Base-by-base conservation (phyloP, 1,140 invertebrate species). In the Euborellia annulipes region DNA sequence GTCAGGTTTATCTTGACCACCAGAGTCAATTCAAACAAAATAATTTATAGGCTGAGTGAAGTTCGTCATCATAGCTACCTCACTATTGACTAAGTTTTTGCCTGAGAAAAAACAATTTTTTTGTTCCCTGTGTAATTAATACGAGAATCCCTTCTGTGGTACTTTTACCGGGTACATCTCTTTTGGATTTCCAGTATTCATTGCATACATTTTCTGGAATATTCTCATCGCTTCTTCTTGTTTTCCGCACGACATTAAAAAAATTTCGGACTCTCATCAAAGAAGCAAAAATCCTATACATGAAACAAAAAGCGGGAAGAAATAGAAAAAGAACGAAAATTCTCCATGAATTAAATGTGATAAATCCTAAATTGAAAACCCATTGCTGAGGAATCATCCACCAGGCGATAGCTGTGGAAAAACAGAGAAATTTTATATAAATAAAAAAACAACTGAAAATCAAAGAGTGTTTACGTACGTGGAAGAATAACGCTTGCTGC, bases 241-340 rank as follows among this genome's bases (percentile, higher is more conserved):
- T 37, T 72, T 69, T 43, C 79, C 78, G 53, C 71, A 65, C 0
- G 77, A 75, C 72, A 89, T 80, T 0, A 85, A 61, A 58, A 82
- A 88, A 60, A 86, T 86, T 3, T 85, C 84, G 55, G 80, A 87
- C 58, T 89, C 85, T 0, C 47, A 36, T 36, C 32, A 69, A 1
- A 67, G 34, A 14, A 43, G 8, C 8, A 43, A 14, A 8, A 20
- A 38, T 6, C 14, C 19, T 4, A 16, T 16, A 38, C 19, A 17
- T n/a, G 14, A 38, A 8, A 16, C 36, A n/a, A 20, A 20, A 34
- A 38, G 19, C 4, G 8, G 14, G 14, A 4, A 20, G n/a, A 38
- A 38, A 38, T 4, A 20, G 19, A n/a, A 16, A 38, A n/a, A 78
- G 64, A 0, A 88, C 61, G 59, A 81, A 87, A 7, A 88, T 63